Conservation (phyloP, 2,113 vertebrate species). For the Scomber japonicus region DNA sequence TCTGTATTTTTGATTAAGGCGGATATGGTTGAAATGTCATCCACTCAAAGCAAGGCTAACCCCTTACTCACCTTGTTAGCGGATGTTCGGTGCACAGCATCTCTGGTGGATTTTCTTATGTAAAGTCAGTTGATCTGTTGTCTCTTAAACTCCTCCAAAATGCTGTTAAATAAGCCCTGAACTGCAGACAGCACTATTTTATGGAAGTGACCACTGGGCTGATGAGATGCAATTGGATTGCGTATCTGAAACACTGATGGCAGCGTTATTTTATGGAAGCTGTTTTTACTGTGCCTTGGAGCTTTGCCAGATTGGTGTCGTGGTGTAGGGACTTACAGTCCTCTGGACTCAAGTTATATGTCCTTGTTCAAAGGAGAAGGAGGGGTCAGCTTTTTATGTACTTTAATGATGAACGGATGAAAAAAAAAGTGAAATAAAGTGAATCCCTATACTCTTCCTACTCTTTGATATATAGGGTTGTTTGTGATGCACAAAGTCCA, state of each 20-base stretch:
- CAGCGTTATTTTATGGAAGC: conserved; percentile 78
- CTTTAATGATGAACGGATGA: conserved; percentile 74
- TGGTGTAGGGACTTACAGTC: conserved; percentile 68
- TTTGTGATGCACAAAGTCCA: conserved; percentile 67
- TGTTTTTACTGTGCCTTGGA: conserved; percentile 75
- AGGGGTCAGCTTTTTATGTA: conserved; percentile 75
- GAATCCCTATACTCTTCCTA: conserved; percentile 59
- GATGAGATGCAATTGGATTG: conserved; percentile 81
- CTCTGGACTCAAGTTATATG: conserved; percentile 68
- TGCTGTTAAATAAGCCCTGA: conserved; percentile 50
- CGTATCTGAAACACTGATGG: conserved; percentile 76
- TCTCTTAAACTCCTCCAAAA: conserved; percentile 44
- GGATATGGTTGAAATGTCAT: conserved; percentile 46
- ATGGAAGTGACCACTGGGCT: conserved; percentile 69
- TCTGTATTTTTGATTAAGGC: conserved; percentile 59
- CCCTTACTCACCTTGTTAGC: conserved; percentile 55
- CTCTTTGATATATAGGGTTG: conserved; percentile 64
- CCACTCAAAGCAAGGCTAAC: conserved; percentile 28
- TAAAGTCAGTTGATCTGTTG: conserved; percentile 32
- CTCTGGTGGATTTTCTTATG: conserved; percentile 18
- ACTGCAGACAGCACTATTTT: conserved; percentile 59
- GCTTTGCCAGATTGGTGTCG: conserved; percentile 70
- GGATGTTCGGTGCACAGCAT: conserved; percentile 5
- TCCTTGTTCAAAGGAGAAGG: conserved; percentile 63
- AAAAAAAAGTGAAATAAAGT: conserved; percentile 63